Percentiles rank a stretch among this genome's conserved stretches.
Conservation (phyloP, 2,797 vertebrate species). For the Sternotherus odoratus region DNA sequence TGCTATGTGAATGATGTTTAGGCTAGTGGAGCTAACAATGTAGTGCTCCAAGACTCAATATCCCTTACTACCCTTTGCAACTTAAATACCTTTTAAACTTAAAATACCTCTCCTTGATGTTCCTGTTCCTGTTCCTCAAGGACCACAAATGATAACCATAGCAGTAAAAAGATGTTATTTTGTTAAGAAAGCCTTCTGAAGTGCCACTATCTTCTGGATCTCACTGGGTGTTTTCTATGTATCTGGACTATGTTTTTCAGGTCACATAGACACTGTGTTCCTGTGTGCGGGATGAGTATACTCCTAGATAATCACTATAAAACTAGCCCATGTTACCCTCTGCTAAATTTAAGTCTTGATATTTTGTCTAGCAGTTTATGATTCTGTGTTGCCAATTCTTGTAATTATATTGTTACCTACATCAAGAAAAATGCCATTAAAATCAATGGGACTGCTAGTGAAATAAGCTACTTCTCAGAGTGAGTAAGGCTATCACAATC, state of each 20-base stretch:
- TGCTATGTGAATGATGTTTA: not conserved
- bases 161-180: rapidly evolving
- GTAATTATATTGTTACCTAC: not conserved
- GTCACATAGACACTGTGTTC: not conserved
- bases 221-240: not conserved
- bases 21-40: not conserved
- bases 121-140: not conserved
- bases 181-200: not conserved
- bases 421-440: not conserved
- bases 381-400: not conserved
- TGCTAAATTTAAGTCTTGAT: not conserved
- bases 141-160: not conserved
- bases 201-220: not conserved
- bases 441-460: not conserved
- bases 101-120: not conserved
- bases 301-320: not conserved
- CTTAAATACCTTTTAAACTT: no score
- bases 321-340: not conserved
- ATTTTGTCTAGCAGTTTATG: not conserved
- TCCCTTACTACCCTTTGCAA: not conserved
- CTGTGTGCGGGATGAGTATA: not conserved
- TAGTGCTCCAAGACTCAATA: not conserved
- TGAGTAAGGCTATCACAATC: not conserved
- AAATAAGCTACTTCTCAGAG: not conserved
- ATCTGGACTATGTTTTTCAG: not conserved